A percentile compares a stretch with the other conserved stretches of the same genome.
Evolutionary conservation across 2,113 vertebrate genomes (phyloP).

Genomic region (Elaphurus davidianus): DNA sequence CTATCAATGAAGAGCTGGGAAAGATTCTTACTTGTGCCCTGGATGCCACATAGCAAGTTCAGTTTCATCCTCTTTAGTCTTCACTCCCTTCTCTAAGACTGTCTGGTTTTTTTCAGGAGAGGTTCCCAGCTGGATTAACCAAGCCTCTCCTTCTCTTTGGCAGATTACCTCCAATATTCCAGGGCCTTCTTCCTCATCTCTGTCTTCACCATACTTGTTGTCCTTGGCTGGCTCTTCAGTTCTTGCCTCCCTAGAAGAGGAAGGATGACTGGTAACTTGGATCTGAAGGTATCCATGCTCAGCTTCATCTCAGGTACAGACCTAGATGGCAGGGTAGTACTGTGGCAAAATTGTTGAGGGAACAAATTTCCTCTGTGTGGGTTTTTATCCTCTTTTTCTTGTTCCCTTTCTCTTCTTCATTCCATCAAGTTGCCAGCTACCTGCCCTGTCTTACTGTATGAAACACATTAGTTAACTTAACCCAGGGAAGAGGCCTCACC

Average conservation of each 20-base stretch:
- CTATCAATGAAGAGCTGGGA: neutral
- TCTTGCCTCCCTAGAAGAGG: slow-evolving; percentile 25
- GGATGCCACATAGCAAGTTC: neutral
- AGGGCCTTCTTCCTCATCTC: slow-evolving; percentile 57
- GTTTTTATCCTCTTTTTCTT: neutral
- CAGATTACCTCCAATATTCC: slow-evolving; percentile 62
- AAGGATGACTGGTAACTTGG: neutral
- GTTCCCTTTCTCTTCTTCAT: neutral
- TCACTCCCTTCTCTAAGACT: neutral
- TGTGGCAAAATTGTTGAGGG: neutral
- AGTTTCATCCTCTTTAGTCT: neutral
- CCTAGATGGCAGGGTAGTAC: neutral
- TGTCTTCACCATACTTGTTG: neutral
- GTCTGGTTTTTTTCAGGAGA: neutral
- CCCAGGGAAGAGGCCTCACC: neutral
- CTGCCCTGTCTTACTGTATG: neutral
- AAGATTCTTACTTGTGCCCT: neutral
- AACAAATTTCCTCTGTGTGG: neutral
- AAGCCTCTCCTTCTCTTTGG: neutral
- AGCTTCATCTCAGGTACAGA: slow-evolving; percentile 67
- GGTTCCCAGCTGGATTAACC: neutral
- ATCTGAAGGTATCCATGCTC: slow-evolving; percentile 60
- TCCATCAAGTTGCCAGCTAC: neutral
- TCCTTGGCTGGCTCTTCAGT: slow-evolving; percentile 25
- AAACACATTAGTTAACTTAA: neutral